Percentiles rank a stretch among this genome's conserved stretches.
Evolutionary conservation across 2,888 invertebrate genomes (phyloP).

Genomic region (Sisyra terminalis): DNA sequence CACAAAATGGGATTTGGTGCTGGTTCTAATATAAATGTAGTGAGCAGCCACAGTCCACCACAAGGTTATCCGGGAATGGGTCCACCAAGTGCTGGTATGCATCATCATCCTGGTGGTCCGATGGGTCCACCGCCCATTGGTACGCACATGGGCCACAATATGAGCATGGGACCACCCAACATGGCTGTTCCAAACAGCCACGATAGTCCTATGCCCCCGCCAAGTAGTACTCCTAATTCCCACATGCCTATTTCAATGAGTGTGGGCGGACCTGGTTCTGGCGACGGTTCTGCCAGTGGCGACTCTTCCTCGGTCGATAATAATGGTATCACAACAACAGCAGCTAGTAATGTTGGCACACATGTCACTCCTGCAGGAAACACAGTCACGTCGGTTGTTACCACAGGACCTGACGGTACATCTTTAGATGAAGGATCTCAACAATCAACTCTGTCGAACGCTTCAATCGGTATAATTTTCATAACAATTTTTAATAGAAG

Average conservation of each 20-base stretch:
- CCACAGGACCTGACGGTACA: constrained; percentile 80
- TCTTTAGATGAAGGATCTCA: constrained; percentile 82
- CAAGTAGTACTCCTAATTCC: constrained; percentile 34
- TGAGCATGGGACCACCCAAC: constrained; percentile 43
- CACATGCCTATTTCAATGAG: constrained; percentile 17
- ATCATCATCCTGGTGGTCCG: constrained; percentile 26
- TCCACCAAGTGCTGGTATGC: constrained; percentile 26
- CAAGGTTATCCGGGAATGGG: constrained; percentile 33
- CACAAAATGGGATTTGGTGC: constrained; percentile 50
- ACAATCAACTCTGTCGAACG: constrained; percentile 83
- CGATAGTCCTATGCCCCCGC: constrained; percentile 33
- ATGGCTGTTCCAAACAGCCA: constrained; percentile 34
- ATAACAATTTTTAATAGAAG: too few relatives aligned
- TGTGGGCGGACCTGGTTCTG: constrained; percentile 6
- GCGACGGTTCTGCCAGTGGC: constrained; percentile 20
- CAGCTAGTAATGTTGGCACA: constrained; percentile 31
- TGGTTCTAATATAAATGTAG: constrained; percentile 30
- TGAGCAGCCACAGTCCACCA: constrained; percentile 41
- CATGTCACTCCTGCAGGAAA: constrained; percentile 30
- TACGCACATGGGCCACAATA: constrained; percentile 9
- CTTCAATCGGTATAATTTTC: constrained; percentile 59
- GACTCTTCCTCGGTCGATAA: constrained; percentile 21
- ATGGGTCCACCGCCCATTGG: constrained; percentile 29
- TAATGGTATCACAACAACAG: constrained; percentile 40
- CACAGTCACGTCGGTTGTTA: constrained; percentile 72